phyloP scores from a whole-genome alignment of 2,797 vertebrate genomes.

The Mus caroli region DNA sequence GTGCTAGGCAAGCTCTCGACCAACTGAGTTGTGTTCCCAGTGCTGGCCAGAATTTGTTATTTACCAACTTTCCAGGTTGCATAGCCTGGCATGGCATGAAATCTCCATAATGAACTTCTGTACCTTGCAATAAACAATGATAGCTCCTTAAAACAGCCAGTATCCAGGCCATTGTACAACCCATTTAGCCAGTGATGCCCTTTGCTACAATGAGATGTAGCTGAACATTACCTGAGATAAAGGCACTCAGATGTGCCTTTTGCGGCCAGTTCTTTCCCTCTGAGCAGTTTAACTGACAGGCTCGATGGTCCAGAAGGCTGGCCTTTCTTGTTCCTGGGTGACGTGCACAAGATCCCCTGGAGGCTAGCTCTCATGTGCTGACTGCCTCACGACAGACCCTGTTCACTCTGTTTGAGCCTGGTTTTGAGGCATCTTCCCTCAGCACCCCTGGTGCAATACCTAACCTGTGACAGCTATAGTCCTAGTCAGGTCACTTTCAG shows the following conservation, averaged over 20 bases:
- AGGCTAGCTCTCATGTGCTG: not conserved
- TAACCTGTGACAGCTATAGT: not conserved
- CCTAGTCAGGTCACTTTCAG: not conserved
- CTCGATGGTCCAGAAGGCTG: not conserved
- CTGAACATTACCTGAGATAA: slow-evolving; percentile 40
- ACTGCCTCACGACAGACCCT: not conserved
- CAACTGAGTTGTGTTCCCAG: not conserved
- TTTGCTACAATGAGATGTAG: slow-evolving; percentile 10
- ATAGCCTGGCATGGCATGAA: slow-evolving; percentile 1
- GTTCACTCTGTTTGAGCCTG: not conserved
- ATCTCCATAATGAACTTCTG: slow-evolving; percentile 34
- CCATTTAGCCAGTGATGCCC: slow-evolving; percentile 25
- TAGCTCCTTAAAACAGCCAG: slow-evolving; percentile 33
- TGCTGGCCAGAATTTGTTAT: not conserved
- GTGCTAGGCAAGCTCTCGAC: not conserved
- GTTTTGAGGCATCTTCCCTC: not conserved
- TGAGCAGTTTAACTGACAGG: slow-evolving; percentile 13
- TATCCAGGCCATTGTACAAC: not conserved
- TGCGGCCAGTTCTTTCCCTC: slow-evolving; percentile 6
- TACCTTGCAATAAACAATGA: slow-evolving; percentile 62
- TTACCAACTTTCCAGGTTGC: slow-evolving; percentile 39
- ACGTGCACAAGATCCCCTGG: not conserved
- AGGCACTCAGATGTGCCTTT: slow-evolving; percentile 15
- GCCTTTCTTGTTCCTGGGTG: slow-evolving; percentile 36
- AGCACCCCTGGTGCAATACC: not conserved